Conservation (phyloP, 2,888 invertebrate species). For the Neoaliturus tenellus region DNA sequence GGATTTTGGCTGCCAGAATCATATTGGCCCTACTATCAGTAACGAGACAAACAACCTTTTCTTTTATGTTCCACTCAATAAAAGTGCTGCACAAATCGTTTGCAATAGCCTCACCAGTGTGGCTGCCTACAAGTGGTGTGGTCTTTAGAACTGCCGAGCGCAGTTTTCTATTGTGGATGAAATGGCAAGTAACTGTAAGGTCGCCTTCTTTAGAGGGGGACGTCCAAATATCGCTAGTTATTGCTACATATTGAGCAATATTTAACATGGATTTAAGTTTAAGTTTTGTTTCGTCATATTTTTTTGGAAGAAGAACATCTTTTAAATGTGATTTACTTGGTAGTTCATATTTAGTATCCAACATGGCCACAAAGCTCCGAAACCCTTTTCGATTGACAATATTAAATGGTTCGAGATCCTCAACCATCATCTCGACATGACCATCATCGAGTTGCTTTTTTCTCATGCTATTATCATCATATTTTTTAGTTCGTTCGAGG, state of each 20-base stretch:
- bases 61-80: too few species aligned
- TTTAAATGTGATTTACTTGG: too few species aligned
- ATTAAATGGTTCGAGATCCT: too few species aligned
- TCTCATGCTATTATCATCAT: constrained; percentile 20
- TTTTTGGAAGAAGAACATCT: background rate
- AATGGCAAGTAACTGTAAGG: constrained; percentile 15
- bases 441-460: too few species aligned
- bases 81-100: background rate
- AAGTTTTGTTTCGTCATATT: background rate
- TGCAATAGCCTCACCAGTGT: background rate
- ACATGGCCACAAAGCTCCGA: background rate
- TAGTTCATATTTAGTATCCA: background rate
- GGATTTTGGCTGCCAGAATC: too few species aligned
- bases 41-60: background rate
- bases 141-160: too few species aligned
- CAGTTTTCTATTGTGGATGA: background rate
- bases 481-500: constrained; percentile 27
- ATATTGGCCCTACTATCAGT: background rate
- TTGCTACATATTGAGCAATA: constrained; percentile 1
- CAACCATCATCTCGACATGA: too few species aligned
- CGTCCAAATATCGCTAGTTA: constrained; percentile 13
- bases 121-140: background rate
- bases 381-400: background rate
- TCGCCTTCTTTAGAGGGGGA: constrained; percentile 21
- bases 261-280: background rate